These are phyloP conservation scores for Taenioides sp. DNA, from an alignment of 2,797 vertebrate genomes.

Conservation along the genomic window DNA sequence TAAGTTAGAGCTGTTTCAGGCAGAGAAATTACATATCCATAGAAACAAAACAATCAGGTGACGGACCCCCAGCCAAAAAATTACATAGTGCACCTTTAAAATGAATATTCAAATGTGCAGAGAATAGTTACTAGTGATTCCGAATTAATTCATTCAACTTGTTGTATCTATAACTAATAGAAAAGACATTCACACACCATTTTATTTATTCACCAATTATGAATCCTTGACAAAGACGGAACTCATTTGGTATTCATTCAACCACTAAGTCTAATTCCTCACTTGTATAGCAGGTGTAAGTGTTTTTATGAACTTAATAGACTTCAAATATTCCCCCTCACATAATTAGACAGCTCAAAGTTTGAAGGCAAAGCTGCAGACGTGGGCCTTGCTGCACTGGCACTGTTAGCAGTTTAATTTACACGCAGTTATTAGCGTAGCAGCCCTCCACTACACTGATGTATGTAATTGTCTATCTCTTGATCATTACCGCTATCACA, in stretches of 20 bases:
- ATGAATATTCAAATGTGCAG: too few relatives aligned
- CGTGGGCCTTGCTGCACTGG: constrained; percentile 52
- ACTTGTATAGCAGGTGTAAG: neutral
- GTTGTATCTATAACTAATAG: too few relatives aligned
- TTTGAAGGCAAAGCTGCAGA: constrained; percentile 46
- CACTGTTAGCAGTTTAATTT: constrained; percentile 71
- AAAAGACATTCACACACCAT: too few relatives aligned
- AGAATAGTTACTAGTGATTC: too few relatives aligned
- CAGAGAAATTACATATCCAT: too few relatives aligned
- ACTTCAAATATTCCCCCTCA: constrained; percentile 10
- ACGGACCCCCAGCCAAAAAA: too few relatives aligned
- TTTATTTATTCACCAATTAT: neutral
- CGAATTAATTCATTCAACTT: too few relatives aligned
- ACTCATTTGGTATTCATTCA: neutral
- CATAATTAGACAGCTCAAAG: constrained; percentile 46
- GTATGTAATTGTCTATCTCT: constrained; percentile 73
- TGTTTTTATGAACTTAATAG: constrained; percentile 8
- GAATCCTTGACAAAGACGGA: neutral
- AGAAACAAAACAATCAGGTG: too few relatives aligned
- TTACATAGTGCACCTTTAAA: too few relatives aligned
- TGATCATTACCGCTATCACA: constrained; percentile 69
- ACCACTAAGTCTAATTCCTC: neutral
- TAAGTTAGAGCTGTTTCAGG: too few relatives aligned
- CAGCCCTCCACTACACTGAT: constrained; percentile 54
- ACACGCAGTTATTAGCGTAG: constrained; percentile 65